Conservation (phyloP, 2,113 vertebrate genomes). For the Gadus chalcogrammus region DNA sequence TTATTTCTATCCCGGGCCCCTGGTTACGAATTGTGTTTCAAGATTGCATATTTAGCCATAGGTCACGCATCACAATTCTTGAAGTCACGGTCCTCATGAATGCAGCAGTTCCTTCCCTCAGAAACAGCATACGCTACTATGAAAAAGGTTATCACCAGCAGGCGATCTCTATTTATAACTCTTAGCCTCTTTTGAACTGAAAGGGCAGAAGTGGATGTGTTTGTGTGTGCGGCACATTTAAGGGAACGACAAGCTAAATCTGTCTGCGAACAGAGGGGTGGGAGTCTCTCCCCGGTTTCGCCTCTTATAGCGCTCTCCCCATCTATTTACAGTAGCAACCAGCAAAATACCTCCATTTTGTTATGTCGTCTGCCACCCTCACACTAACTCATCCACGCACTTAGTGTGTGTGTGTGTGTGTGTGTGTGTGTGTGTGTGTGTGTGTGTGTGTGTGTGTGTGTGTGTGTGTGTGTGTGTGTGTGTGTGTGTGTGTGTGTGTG, state of each 20-base stretch:
- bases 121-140: neutral
- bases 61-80: no score
- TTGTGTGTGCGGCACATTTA: conserved; percentile 36
- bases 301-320: conserved; percentile 54
- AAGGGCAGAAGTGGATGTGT: conserved; percentile 34
- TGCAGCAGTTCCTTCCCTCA: neutral
- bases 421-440: neutral
- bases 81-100: neutral
- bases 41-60: no score
- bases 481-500: conserved; percentile 20
- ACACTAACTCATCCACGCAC: conserved; percentile 57
- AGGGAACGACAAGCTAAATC: conserved; percentile 47
- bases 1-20: no score
- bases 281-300: conserved; percentile 54
- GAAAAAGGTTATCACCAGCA: neutral
- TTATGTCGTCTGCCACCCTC: conserved; percentile 60
- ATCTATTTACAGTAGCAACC: conserved; percentile 65
- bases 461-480: neutral
- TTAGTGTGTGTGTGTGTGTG: conserved; percentile 27
- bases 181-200: conserved; percentile 19
- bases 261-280: conserved; percentile 55
- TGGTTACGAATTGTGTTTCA: no score
- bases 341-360: conserved; percentile 67
- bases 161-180: neutral
- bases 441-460: conserved; percentile 18